Evolutionary conservation across 2,797 vertebrate species (phyloP).

Genomic region (Coregonus ussuriensis): DNA sequence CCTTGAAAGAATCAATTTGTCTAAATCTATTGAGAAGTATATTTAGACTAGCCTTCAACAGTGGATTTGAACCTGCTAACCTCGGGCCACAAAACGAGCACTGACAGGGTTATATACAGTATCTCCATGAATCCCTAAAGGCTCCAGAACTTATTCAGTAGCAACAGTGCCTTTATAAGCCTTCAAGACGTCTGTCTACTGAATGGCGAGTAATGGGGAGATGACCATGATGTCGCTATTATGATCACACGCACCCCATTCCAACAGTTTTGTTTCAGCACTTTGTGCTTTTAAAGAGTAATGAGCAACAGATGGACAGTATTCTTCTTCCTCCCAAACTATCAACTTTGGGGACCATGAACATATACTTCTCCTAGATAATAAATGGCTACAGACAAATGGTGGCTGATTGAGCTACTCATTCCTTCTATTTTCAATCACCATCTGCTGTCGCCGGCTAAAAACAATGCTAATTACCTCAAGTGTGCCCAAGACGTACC

Average conservation of each 20-base stretch:
- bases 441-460: conserved; percentile 80
- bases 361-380: conserved; percentile 80
- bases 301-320: conserved; percentile 82
- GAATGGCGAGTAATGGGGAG: conserved; percentile 67
- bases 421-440: conserved; percentile 81
- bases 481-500: conserved; percentile 75
- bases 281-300: conserved; percentile 77
- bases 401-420: conserved; percentile 83
- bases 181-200: conserved; percentile 49
- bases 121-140: conserved; percentile 24
- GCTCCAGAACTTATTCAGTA: conserved; percentile 39
- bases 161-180: conserved; percentile 9
- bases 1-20: conserved; percentile 1
- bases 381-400: conserved; percentile 85
- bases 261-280: conserved; percentile 66
- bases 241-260: conserved; percentile 68
- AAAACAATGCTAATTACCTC: conserved; percentile 81
- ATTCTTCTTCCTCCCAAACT: conserved; percentile 74
- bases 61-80: not conserved
- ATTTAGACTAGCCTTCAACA: not conserved
- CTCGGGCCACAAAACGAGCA: not conserved
- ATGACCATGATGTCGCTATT: conserved; percentile 71
- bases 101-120: not conserved
- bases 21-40: not conserved
- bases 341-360: conserved; percentile 79